Evolutionary conservation across 2,888 invertebrate species (phyloP).

Genomic region (Kryphioiulus occultus): DNA sequence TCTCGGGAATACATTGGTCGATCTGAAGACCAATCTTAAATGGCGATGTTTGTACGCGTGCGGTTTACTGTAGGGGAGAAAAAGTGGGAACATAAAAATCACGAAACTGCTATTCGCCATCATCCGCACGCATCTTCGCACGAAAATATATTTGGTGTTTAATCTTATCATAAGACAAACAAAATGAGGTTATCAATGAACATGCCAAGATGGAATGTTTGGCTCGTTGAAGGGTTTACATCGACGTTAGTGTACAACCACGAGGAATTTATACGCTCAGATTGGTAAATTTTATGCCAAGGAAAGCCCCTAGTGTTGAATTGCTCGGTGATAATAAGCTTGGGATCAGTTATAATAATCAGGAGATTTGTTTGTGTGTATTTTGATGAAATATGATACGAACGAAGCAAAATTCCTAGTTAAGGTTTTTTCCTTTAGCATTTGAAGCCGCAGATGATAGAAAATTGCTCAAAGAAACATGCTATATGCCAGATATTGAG

Average conservation of each 20-base stretch:
- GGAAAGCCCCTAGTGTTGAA: not conserved
- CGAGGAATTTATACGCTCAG: constrained; percentile 2
- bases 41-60: not conserved
- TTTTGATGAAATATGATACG: not conserved
- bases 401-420: not conserved
- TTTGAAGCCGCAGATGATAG: no score
- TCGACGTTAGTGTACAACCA: not conserved
- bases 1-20: not conserved
- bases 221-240: not conserved
- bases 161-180: constrained; percentile 35
- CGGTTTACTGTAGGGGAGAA: not conserved
- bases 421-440: no score
- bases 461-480: no score
- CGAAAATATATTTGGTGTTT: constrained; percentile 3
- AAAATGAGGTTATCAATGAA: constrained; percentile 27
- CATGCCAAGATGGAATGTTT: not conserved
- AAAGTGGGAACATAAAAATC: not conserved
- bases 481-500: no score
- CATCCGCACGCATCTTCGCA: not conserved
- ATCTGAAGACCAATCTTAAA: not conserved
- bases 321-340: not conserved
- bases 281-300: not conserved
- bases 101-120: not conserved
- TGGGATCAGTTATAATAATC: not conserved
- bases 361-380: not conserved